Evolutionary conservation across 2,888 invertebrate species (phyloP).

Genomic region (Synanthedon formicaeformis): DNA sequence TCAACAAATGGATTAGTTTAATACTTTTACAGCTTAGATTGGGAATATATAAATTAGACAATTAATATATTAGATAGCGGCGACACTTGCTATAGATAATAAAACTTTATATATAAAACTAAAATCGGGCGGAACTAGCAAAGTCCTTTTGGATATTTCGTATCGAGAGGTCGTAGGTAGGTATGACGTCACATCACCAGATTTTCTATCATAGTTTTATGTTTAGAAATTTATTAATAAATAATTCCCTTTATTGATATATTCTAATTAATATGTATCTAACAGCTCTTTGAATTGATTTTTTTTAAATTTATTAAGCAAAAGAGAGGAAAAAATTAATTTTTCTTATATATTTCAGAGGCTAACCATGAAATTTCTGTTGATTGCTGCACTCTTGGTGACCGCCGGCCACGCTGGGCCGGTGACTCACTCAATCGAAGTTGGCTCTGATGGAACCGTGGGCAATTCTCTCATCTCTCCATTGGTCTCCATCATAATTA

Average conservation of each 20-base stretch:
- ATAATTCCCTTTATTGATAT: too few species aligned
- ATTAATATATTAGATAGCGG: slow-evolving; percentile 1
- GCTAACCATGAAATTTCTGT: slow-evolving; percentile 20
- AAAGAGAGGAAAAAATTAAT: background rate
- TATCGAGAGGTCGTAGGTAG: background rate
- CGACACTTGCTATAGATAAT: background rate
- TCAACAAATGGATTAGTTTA: too few species aligned
- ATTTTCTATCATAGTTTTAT: too few species aligned
- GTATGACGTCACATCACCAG: background rate
- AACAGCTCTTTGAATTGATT: background rate
- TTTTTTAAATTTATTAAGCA: background rate
- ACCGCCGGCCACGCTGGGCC: slow-evolving; percentile 11
- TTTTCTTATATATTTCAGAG: background rate
- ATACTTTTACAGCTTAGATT: background rate
- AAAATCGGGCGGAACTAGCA: background rate
- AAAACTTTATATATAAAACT: slow-evolving; percentile 1
- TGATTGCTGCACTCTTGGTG: slow-evolving; percentile 23
- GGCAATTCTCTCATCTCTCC: slow-evolving; percentile 2
- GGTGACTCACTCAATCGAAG: slow-evolving; percentile 4
- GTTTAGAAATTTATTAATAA: too few species aligned
- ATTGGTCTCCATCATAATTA: slow-evolving; percentile 2
- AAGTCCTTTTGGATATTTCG: slow-evolving; percentile 1
- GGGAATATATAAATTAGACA: background rate
- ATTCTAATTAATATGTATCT: too few species aligned
- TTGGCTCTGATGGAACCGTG: slow-evolving; percentile 3